phyloP scores from a whole-genome alignment of 2,113 vertebrate species.

The Tragelaphus buxtoni region DNA sequence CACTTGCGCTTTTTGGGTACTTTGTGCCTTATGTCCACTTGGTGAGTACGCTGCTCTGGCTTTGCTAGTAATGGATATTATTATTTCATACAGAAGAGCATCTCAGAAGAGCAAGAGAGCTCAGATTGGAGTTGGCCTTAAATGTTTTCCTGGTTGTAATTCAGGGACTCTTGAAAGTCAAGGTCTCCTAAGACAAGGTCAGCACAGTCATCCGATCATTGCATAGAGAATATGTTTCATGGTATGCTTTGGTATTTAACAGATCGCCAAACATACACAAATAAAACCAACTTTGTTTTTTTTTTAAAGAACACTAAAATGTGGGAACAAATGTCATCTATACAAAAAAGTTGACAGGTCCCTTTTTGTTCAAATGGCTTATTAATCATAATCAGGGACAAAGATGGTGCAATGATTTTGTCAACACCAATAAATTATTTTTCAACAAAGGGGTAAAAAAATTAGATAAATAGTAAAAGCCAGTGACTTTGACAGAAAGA shows the following conservation, averaged over 20 bases:
- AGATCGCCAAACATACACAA: background rate
- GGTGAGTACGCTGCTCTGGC: constrained; percentile 82
- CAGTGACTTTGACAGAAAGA: background rate
- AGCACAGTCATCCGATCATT: background rate
- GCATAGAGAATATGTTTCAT: background rate
- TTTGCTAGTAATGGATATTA: background rate
- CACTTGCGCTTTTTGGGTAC: constrained; percentile 95
- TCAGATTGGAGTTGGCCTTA: background rate
- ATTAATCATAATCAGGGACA: background rate
- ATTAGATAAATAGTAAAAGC: constrained; percentile 12
- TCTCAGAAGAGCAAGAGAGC: background rate
- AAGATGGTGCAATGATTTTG: background rate
- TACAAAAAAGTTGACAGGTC: background rate
- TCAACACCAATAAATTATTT: background rate
- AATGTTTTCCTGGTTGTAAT: background rate
- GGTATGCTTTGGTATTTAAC: background rate
- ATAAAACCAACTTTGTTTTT: background rate
- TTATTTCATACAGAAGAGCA: background rate
- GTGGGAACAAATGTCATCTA: background rate
- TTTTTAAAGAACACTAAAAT: background rate
- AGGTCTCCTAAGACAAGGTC: background rate
- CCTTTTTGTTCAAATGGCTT: background rate
- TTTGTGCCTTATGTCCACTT: constrained; percentile 98
- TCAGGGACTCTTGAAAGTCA: background rate
- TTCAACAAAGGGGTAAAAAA: constrained; percentile 1